Conservation (phyloP, 1,140 invertebrate genomes). For the Propsilocerus akamusi region DNA sequence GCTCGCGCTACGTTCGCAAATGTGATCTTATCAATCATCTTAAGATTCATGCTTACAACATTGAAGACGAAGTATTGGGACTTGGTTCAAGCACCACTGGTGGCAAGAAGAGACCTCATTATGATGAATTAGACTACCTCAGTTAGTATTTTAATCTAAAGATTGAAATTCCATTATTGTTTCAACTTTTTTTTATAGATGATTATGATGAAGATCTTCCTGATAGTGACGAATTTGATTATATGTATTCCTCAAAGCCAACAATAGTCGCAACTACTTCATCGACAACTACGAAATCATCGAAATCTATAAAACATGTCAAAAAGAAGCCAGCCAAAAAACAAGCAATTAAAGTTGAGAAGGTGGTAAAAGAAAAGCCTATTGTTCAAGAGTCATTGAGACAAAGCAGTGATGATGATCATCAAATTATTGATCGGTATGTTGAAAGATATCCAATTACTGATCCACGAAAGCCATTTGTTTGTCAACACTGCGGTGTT, state of each 20-base stretch:
- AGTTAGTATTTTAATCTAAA: no score
- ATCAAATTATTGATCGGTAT: no score
- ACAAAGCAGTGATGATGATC: neutral
- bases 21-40: constrained; percentile 63
- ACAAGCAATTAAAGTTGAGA: neutral
- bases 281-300: neutral
- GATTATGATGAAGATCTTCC: neutral
- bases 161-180: no score
- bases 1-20: constrained; percentile 52
- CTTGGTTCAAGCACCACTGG: neutral
- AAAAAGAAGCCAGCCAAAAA: neutral
- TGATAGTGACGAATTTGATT: neutral
- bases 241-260: neutral
- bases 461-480: constrained; percentile 56
- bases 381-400: neutral
- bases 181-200: no score
- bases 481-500: constrained; percentile 59
- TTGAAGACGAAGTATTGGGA: neutral
- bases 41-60: constrained; percentile 49
- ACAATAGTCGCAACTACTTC: neutral
- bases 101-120: neutral
- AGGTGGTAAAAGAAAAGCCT: neutral
- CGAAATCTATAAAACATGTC: neutral
- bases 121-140: neutral
- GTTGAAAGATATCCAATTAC: constrained; percentile 28